Percentiles rank a stretch among this genome's conserved stretches.
phyloP scores from a whole-genome alignment of 2,888 invertebrate genomes.

The Blastobasis lacticolella region DNA sequence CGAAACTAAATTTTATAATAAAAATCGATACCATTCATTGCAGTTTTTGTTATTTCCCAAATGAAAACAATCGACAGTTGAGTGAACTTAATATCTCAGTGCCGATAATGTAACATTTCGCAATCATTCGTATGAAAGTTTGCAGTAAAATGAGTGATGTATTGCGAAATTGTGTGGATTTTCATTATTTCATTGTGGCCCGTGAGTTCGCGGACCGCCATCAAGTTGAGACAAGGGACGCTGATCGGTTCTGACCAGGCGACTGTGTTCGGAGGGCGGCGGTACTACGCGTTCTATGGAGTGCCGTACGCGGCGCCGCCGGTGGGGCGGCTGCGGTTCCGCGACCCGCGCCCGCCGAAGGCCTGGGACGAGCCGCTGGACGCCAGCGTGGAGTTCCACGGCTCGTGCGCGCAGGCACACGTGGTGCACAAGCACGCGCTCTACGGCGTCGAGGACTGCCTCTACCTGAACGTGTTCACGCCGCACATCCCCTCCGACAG shows the following conservation, averaged over 20 bases:
- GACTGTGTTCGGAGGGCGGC: constrained; percentile 38
- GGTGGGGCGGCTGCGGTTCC: constrained; percentile 45
- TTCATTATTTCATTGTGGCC: no score
- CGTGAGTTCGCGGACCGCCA: no score
- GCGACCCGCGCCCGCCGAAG: constrained; percentile 39
- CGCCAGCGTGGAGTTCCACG: constrained; percentile 62
- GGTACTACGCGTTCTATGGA: constrained; percentile 53
- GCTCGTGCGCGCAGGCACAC: constrained; percentile 77
- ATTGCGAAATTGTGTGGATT: constrained; percentile 6
- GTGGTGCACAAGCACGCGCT: constrained; percentile 45
- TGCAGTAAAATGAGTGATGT: constrained; percentile 22
- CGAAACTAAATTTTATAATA: no score
- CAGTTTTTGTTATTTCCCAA: neutral
- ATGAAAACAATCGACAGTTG: constrained; percentile 29
- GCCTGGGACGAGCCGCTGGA: constrained; percentile 72
- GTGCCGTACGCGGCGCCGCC: constrained; percentile 58
- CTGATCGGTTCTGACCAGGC: constrained; percentile 35
- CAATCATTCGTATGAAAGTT: neutral
- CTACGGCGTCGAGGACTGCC: constrained; percentile 75
- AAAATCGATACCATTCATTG: no score
- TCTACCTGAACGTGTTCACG: constrained; percentile 80
- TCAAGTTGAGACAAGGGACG: constrained; percentile 36
- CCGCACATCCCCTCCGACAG: constrained; percentile 50
- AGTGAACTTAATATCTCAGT: constrained; percentile 23
- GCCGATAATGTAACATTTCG: neutral